Conservation (phyloP, 2,113 vertebrate genomes). For the Copsychus sechellarum region DNA sequence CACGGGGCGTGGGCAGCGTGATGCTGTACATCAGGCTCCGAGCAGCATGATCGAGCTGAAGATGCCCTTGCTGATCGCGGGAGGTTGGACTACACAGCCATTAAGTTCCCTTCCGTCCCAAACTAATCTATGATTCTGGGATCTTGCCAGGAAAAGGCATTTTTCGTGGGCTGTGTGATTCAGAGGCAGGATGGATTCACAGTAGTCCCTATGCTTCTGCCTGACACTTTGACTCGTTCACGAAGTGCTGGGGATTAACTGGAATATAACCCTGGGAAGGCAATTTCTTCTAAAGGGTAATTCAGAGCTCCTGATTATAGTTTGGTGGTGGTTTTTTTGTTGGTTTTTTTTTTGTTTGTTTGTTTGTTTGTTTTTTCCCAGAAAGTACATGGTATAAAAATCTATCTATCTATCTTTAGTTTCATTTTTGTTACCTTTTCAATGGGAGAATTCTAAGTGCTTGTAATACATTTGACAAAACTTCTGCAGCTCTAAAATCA, state of each 20-base stretch:
- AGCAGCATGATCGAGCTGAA: not conserved
- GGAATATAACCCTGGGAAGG: not conserved
- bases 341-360: too few relatives aligned
- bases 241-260: not conserved
- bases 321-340: too few relatives aligned
- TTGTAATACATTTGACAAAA: not conserved
- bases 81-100: too few relatives aligned
- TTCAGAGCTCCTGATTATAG: not conserved
- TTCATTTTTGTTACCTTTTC: not conserved
- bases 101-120: too few relatives aligned
- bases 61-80: too few relatives aligned
- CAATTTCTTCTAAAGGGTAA: not conserved
- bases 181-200: too few relatives aligned
- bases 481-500: not conserved
- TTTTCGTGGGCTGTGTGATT: not conserved
- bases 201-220: not conserved
- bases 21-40: not conserved
- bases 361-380: too few relatives aligned
- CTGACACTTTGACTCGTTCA: not conserved
- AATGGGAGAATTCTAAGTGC: not conserved
- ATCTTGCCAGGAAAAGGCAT: not conserved
- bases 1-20: not conserved
- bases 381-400: not conserved
- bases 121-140: not conserved
- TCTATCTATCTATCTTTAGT: rapidly evolving